Conservation (phyloP, 2,113 vertebrate genomes). For the Thunnus maccoyii region DNA sequence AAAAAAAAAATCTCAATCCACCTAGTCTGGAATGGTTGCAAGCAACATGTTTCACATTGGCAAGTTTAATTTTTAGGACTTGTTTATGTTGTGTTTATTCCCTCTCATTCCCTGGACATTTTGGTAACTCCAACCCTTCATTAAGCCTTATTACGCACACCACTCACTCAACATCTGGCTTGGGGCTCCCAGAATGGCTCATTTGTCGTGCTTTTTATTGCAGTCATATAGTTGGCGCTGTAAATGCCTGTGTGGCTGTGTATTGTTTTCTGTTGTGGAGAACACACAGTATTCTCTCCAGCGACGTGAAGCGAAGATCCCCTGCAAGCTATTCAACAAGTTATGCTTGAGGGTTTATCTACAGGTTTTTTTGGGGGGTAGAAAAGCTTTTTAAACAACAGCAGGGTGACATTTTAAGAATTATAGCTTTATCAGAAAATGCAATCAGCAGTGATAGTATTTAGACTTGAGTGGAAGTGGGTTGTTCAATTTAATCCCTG, state of each 20-base stretch:
- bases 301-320: conserved; percentile 32
- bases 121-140: conserved; percentile 83
- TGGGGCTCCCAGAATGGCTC: conserved; percentile 80
- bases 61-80: conserved; percentile 79
- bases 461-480: conserved; percentile 48
- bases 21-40: conserved; percentile 14
- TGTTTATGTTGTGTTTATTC: conserved; percentile 87
- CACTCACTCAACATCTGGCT: conserved; percentile 84
- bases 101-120: conserved; percentile 80
- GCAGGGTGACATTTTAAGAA: conserved; percentile 25
- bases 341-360: conserved; percentile 12
- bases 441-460: conserved; percentile 17
- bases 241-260: conserved; percentile 85
- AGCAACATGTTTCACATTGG: conserved; percentile 65
- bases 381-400: neutral
- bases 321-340: conserved; percentile 32
- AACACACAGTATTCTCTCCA: conserved; percentile 56
- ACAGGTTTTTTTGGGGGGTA: conserved; percentile 14
- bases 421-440: conserved; percentile 55
- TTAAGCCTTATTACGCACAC: conserved; percentile 82
- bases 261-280: conserved; percentile 78
- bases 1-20: neutral
- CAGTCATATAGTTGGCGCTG: conserved; percentile 85
- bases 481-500: conserved; percentile 52
- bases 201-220: conserved; percentile 86